phyloP scores from a whole-genome alignment of 2,797 vertebrate genomes.

The Lacerta bilineata region DNA sequence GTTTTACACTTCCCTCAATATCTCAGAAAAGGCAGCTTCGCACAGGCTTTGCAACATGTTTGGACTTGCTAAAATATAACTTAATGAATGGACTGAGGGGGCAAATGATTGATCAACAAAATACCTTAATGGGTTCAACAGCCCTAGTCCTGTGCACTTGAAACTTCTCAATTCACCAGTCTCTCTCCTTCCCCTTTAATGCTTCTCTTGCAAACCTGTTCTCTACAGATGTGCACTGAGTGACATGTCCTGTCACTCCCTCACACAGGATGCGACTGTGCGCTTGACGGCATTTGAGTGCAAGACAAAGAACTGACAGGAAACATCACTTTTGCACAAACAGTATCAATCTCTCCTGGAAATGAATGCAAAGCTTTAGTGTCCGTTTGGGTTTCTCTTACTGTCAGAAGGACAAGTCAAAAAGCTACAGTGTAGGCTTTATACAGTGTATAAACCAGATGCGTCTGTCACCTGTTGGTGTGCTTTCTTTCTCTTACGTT shows the following conservation, averaged over 20 bases:
- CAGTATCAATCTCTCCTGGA: conserved; percentile 41
- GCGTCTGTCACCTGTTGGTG: conserved; percentile 5
- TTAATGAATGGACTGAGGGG: not conserved
- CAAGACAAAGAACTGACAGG: conserved; percentile 18
- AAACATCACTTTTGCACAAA: conserved; percentile 28
- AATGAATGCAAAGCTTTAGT: not conserved
- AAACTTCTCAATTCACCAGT: not conserved
- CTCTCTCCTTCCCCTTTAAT: conserved; percentile 11
- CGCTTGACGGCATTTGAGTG: conserved; percentile 25
- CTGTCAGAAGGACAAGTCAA: conserved; percentile 40
- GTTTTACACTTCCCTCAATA: not conserved
- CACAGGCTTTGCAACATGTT: not conserved
- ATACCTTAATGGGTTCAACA: not conserved
- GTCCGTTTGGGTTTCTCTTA: conserved; percentile 17
- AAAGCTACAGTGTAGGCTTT: not conserved
- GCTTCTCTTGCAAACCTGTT: conserved; percentile 9
- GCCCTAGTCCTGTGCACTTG: not conserved
- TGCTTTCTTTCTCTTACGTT: conserved; percentile 32
- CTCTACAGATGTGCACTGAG: not conserved
- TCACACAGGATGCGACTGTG: conserved; percentile 4
- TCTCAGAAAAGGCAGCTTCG: not conserved
- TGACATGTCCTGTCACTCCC: conserved; percentile 24
- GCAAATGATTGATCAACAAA: not conserved
- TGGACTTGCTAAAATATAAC: not conserved
- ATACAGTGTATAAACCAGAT: conserved; percentile 8